Evolutionary conservation across 35 echinoderm and acorn worm genomes (phyloP).

Genomic region (Nesometra sesokonis): DNA sequence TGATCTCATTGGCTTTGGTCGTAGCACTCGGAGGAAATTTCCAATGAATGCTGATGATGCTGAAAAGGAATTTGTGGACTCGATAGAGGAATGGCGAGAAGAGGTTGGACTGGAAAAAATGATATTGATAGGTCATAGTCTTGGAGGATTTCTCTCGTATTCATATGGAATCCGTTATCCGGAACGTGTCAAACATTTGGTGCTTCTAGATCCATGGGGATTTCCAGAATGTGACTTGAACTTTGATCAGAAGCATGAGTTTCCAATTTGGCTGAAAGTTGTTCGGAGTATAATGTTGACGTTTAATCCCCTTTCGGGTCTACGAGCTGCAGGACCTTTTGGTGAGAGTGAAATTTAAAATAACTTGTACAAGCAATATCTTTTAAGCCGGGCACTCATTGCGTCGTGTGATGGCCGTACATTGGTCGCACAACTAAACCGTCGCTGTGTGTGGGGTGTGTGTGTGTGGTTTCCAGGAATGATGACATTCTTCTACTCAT

Average conservation of each 20-base stretch:
- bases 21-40: conserved; percentile 64
- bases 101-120: conserved; percentile 67
- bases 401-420: too few species aligned
- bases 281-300: conserved; percentile 37
- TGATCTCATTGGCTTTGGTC: conserved; percentile 76
- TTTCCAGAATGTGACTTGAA: conserved; percentile 16
- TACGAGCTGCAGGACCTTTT: conserved; percentile 75
- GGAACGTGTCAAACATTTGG: conserved; percentile 65
- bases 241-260: background rate
- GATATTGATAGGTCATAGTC: conserved; percentile 85
- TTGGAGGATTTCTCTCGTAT: conserved; percentile 67
- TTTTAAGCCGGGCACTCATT: too few species aligned
- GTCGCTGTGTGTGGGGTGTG: too few species aligned
- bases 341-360: conserved; percentile 35
- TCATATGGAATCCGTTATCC: conserved; percentile 75
- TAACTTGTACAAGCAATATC: background rate
- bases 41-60: conserved; percentile 48
- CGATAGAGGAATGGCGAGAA: conserved; percentile 84
- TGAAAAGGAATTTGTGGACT: conserved; percentile 64
- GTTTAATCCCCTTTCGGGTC: conserved; percentile 71
- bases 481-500: too few species aligned
- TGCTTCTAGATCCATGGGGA: conserved; percentile 89
- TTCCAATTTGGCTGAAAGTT: conserved; percentile 55
- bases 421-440: too few species aligned
- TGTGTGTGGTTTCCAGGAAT: too few species aligned